Conservation (phyloP, 2,797 vertebrate species). For the Kryptopterus vitreolus region DNA sequence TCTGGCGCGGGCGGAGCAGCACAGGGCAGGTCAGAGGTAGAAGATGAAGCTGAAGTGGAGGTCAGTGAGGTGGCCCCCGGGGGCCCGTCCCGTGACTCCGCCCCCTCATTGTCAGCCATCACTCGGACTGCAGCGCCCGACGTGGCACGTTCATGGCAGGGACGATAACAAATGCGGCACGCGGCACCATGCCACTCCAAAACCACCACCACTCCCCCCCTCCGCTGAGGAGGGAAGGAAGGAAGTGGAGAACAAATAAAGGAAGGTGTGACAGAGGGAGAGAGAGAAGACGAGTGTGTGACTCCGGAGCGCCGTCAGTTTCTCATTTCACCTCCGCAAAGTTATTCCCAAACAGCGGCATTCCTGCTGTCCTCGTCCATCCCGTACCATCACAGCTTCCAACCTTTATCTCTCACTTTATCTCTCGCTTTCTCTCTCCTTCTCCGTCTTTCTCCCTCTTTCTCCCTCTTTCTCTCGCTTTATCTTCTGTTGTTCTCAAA, state of each 20-base stretch:
- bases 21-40: slow-evolving; percentile 68
- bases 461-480: not conserved
- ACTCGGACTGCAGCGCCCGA: slow-evolving; percentile 30
- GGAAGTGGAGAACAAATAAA: slow-evolving; percentile 9
- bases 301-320: slow-evolving; percentile 30
- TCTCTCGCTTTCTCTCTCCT: not conserved
- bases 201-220: too few relatives aligned
- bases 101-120: slow-evolving; percentile 39
- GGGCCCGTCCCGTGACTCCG: slow-evolving; percentile 29
- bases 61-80: slow-evolving; percentile 52
- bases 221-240: not conserved
- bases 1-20: slow-evolving; percentile 56
- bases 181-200: slow-evolving; percentile 33
- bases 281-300: slow-evolving; percentile 9
- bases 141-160: slow-evolving; percentile 39
- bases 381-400: not conserved
- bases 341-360: slow-evolving; percentile 50
- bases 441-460: too few relatives aligned
- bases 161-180: slow-evolving; percentile 7
- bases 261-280: not conserved
- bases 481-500: not conserved
- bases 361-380: slow-evolving; percentile 36
- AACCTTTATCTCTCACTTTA: not conserved
- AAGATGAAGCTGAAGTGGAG: slow-evolving; percentile 68
- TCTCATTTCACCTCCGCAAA: slow-evolving; percentile 40